phyloP scores from a whole-genome alignment of 2,113 vertebrate genomes.

The Sula dactylatra region DNA sequence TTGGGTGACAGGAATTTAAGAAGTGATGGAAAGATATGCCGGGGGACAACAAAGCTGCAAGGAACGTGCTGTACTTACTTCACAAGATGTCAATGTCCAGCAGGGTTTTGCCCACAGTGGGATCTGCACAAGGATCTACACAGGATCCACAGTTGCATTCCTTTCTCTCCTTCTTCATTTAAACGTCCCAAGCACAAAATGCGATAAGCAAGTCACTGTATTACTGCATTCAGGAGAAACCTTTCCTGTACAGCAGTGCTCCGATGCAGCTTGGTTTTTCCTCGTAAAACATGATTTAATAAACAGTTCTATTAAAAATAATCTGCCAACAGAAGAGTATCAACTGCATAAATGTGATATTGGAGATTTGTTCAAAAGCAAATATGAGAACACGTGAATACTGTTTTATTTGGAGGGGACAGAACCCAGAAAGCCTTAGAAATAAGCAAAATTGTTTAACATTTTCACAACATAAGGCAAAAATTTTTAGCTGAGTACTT shows the following conservation, averaged over 20 bases:
- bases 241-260: neutral
- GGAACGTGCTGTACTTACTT: accelerated
- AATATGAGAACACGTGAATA: neutral
- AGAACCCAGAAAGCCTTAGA: neutral
- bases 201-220: neutral
- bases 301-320: neutral
- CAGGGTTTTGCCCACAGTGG: neutral
- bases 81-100: neutral
- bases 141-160: accelerated
- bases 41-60: neutral
- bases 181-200: neutral
- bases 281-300: neutral
- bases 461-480: neutral
- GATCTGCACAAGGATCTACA: neutral
- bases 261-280: neutral
- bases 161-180: neutral
- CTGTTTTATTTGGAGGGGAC: neutral
- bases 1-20: neutral
- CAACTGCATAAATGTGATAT: neutral
- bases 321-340: neutral
- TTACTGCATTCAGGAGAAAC: neutral
- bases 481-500: neutral
- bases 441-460: neutral
- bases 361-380: neutral
- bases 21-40: neutral